Evolutionary conservation across 1,140 invertebrate species (phyloP).

Genomic region (Acromyrmex echinatior): DNA sequence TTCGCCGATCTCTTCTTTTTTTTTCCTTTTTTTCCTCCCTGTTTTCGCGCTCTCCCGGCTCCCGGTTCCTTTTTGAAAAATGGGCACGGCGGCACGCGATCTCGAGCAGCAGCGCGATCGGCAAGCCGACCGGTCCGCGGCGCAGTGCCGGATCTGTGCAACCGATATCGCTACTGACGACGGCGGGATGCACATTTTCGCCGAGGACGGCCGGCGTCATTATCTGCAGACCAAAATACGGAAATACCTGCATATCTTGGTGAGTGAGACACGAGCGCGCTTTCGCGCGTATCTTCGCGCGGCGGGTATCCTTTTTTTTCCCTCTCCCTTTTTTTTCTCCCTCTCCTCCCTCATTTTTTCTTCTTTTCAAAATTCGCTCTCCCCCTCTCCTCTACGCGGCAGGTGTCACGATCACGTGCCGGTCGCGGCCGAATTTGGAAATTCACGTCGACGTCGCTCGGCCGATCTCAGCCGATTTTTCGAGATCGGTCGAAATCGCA

Average conservation of each 20-base stretch:
- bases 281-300: background rate
- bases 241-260: slow-evolving; percentile 88
- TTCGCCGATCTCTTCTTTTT: background rate
- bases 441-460: background rate
- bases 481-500: background rate
- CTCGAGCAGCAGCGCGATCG: slow-evolving; percentile 68
- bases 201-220: slow-evolving; percentile 86
- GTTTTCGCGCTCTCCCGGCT: background rate
- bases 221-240: slow-evolving; percentile 87
- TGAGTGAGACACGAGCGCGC: slow-evolving; percentile 76
- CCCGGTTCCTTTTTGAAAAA: slow-evolving; percentile 77
- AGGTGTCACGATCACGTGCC: slow-evolving; percentile 28
- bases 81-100: slow-evolving; percentile 80
- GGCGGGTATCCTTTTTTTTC: background rate
- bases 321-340: background rate
- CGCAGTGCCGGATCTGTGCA: slow-evolving; percentile 87
- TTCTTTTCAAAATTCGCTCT: slow-evolving; percentile 53
- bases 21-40: background rate
- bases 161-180: slow-evolving; percentile 80
- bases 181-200: slow-evolving; percentile 86
- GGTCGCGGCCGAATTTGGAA: slow-evolving; percentile 23
- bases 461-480: slow-evolving; percentile 15
- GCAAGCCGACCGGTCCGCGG: slow-evolving; percentile 26
- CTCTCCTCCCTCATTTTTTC: background rate
- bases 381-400: background rate